Percentiles rank a stretch among this genome's conserved stretches.
Evolutionary conservation across 1,140 invertebrate species (phyloP).

Genomic region (Marisa cornuarietis): DNA sequence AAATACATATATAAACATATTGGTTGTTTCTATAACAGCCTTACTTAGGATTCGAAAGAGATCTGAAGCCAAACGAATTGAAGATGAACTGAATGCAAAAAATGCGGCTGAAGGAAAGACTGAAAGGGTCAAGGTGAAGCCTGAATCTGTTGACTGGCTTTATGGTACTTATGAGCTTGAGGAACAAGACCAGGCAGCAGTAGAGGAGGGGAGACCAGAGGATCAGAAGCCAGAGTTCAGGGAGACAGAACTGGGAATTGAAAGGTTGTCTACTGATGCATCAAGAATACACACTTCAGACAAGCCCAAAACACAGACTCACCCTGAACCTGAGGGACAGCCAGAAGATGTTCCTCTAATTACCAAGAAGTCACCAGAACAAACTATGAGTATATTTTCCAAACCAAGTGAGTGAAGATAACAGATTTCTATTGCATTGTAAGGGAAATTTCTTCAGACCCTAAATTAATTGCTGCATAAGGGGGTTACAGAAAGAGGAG

Average conservation of each 20-base stretch:
- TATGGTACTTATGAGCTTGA: slow-evolving; percentile 51
- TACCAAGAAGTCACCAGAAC: neutral
- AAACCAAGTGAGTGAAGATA: neutral
- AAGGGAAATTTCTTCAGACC: neutral
- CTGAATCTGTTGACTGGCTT: slow-evolving; percentile 59
- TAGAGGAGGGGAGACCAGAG: slow-evolving; percentile 10
- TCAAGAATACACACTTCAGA: neutral
- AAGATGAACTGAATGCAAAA: slow-evolving; percentile 52
- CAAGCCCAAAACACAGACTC: neutral
- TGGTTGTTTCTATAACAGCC: slow-evolving; percentile 36
- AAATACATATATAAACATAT: too few species aligned
- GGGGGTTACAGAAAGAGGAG: neutral
- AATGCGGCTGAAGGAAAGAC: slow-evolving; percentile 34
- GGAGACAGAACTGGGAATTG: neutral
- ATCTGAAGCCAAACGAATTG: slow-evolving; percentile 47
- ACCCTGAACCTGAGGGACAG: neutral
- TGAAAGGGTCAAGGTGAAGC: slow-evolving; percentile 50
- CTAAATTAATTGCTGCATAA: neutral
- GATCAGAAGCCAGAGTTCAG: slow-evolving; percentile 5
- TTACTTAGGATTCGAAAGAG: slow-evolving; percentile 49
- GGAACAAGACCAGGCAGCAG: slow-evolving; percentile 26
- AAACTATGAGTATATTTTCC: slow-evolving; percentile 6
- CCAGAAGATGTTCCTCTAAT: slow-evolving; percentile 15
- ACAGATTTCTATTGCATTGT: neutral
- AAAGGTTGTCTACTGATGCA: neutral